Conservation (phyloP, 2,797 vertebrate genomes). For the Darevskia mixta region DNA sequence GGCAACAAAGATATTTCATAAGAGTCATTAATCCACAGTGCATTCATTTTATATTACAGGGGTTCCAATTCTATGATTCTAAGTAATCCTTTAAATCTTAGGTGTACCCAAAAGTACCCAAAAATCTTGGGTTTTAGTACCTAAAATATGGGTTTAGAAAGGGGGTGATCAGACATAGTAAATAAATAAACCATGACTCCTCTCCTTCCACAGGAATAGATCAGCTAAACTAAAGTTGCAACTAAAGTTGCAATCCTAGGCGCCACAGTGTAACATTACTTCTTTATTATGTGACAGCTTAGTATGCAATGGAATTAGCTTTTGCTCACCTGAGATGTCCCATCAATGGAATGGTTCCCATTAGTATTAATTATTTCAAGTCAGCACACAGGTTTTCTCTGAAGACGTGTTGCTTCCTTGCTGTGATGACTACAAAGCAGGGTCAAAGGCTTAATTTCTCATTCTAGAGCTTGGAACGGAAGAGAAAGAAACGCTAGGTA, state of each 20-base stretch:
- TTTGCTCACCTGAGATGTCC: no score
- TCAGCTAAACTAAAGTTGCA: no score
- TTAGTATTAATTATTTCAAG: neutral
- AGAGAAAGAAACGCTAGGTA: neutral
- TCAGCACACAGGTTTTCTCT: neutral
- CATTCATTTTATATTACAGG: neutral
- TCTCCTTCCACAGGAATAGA: no score
- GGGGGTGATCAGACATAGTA: no score
- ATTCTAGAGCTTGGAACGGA: neutral
- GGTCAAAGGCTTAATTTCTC: neutral
- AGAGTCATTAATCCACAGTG: neutral
- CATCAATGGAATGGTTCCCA: no score
- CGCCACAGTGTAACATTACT: neutral
- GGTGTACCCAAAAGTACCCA: neutral
- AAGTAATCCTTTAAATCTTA: neutral
- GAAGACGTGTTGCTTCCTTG: constrained; percentile 6
- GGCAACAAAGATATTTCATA: constrained; percentile 7
- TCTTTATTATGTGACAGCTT: neutral
- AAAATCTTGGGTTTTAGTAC: neutral
- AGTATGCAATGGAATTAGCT: no score
- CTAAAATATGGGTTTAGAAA: neutral
- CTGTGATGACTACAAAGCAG: neutral
- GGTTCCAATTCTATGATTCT: neutral
- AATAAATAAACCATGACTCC: no score
- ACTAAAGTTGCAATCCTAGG: no score